Conservation (phyloP, 2,113 vertebrate species). For the Channa argus region DNA sequence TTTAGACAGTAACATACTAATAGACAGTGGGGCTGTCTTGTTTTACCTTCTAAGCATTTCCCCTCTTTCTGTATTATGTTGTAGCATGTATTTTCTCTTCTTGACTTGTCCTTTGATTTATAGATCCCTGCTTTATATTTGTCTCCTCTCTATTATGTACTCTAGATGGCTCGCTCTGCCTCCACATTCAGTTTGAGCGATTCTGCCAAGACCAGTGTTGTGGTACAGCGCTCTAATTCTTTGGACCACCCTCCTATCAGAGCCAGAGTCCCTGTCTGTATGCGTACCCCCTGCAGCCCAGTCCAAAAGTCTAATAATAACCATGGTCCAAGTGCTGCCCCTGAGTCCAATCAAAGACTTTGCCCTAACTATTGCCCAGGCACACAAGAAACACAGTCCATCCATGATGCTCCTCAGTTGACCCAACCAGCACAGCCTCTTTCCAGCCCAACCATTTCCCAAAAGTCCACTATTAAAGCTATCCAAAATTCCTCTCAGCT, state of each 20-base stretch:
- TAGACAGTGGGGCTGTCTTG: too few relatives aligned
- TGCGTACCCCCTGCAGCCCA: slow-evolving; percentile 70
- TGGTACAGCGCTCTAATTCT: slow-evolving; percentile 87
- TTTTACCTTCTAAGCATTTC: not conserved
- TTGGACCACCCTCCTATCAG: slow-evolving; percentile 82
- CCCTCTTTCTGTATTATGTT: not conserved
- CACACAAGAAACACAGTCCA: slow-evolving; percentile 60
- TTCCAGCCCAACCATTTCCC: slow-evolving; percentile 31
- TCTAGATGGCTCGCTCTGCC: slow-evolving; percentile 87
- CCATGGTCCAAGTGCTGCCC: slow-evolving; percentile 43
- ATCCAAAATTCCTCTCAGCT: slow-evolving; percentile 3
- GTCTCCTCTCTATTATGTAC: slow-evolving; percentile 65
- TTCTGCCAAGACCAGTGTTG: slow-evolving; percentile 77
- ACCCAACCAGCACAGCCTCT: slow-evolving; percentile 31
- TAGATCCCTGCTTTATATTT: slow-evolving; percentile 48
- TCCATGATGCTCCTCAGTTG: slow-evolving; percentile 47
- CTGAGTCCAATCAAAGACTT: slow-evolving; percentile 26
- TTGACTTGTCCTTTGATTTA: slow-evolving; percentile 1
- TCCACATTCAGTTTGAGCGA: slow-evolving; percentile 86
- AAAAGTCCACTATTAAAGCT: slow-evolving; percentile 1
- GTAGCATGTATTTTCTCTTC: not conserved
- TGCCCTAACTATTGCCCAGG: not conserved
- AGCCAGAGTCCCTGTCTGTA: slow-evolving; percentile 75
- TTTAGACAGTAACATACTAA: too few relatives aligned
- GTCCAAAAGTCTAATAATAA: slow-evolving; percentile 56